phyloP scores from a whole-genome alignment of 2,797 vertebrate genomes.

The Dallia pectoralis region DNA sequence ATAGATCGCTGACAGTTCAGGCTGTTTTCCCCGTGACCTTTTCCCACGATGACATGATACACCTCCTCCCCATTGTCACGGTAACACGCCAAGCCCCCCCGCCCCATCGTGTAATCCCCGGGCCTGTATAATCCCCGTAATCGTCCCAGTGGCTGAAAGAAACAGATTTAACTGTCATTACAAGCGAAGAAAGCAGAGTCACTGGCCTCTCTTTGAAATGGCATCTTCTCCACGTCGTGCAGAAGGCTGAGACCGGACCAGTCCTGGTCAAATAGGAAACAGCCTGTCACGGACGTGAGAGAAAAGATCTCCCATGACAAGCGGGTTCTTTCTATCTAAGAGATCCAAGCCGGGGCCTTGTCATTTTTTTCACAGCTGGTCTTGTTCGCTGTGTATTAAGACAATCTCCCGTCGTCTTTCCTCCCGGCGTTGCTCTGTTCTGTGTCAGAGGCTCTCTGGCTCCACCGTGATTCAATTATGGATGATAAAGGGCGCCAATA shows the following conservation, averaged over 20 bases:
- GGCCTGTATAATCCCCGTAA: conserved; percentile 1
- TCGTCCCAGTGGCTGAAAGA: not conserved
- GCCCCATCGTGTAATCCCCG: not conserved
- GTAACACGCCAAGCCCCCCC: not conserved
- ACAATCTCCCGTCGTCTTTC: not conserved
- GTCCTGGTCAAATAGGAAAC: not conserved
- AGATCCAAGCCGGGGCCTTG: not conserved
- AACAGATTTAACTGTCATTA: not conserved
- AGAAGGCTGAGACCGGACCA: not conserved
- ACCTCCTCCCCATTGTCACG: not conserved
- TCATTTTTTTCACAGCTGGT: not conserved
- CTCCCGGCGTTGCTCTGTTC: not conserved
- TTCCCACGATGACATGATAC: not conserved
- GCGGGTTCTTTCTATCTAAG: not conserved
- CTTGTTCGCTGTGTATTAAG: conserved; percentile 1
- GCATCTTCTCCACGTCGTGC: not conserved
- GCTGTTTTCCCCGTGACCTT: conserved; percentile 4
- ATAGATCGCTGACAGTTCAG: not conserved
- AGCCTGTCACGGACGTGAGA: not conserved
- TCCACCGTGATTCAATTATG: not conserved
- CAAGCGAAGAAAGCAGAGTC: not conserved
- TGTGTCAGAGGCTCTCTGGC: conserved; percentile 3
- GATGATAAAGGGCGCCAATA: conserved; percentile 7
- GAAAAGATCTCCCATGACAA: too few relatives aligned
- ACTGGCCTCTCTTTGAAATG: not conserved